Evolutionary conservation across 2,888 invertebrate species (phyloP).

Genomic region (Pelosia muscerda): DNA sequence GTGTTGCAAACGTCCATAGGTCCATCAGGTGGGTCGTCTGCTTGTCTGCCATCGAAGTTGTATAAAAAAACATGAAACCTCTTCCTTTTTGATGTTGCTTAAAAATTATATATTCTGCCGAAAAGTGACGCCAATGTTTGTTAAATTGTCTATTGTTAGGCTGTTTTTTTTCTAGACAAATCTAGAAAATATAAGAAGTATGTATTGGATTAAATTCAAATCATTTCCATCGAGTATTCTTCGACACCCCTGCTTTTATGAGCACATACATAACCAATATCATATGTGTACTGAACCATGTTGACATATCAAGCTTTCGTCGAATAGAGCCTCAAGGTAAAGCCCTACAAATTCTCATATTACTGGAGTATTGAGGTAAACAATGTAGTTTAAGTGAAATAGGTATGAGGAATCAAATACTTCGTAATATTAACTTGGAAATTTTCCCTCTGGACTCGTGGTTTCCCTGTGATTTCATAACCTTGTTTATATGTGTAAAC

Average conservation of each 20-base stretch:
- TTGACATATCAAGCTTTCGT: constrained; percentile 39
- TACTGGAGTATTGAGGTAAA: constrained; percentile 33
- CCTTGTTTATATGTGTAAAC: not conserved
- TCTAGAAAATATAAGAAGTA: not conserved
- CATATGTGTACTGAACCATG: constrained; percentile 42
- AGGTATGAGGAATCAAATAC: not conserved
- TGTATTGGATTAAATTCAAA: not conserved
- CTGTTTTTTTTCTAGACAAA: too few species aligned
- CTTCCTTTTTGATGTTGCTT: not conserved
- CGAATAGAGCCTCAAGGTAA: constrained; percentile 28
- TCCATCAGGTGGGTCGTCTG: too few species aligned
- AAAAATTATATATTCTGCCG: too few species aligned
- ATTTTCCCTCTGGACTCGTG: too few species aligned
- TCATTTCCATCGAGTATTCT: not conserved
- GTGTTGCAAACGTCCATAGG: too few species aligned
- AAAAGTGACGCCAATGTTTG: too few species aligned
- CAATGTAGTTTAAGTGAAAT: constrained; percentile 16
- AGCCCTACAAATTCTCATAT: constrained; percentile 39
- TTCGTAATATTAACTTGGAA: not conserved
- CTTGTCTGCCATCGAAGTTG: too few species aligned
- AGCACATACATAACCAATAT: constrained; percentile 28
- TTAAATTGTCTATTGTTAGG: too few species aligned
- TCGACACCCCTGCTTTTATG: constrained; percentile 36
- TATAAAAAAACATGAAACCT: not conserved
- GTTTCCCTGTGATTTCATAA: too few species aligned